These are phyloP conservation scores for Drosophila pseudotakahashii DNA, from an alignment of 2,888 invertebrate genomes.

Conservation along the genomic window DNA sequence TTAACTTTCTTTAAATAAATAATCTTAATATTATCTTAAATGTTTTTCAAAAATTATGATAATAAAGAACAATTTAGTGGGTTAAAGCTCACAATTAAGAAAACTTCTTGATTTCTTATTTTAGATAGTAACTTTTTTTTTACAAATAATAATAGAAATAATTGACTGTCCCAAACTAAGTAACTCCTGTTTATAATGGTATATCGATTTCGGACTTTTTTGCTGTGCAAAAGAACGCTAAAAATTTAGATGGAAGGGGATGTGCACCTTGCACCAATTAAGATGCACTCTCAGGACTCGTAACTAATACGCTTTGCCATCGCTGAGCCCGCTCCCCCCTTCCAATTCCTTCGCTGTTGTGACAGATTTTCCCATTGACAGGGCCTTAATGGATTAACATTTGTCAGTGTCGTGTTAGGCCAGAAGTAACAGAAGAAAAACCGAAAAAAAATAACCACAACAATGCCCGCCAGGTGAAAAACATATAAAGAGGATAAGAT, in stretches of 20 bases:
- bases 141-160: no score
- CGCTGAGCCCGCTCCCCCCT: background rate
- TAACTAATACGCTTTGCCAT: slow-evolving; percentile 23
- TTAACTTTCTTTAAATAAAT: no score
- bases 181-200: no score
- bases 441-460: slow-evolving; percentile 20
- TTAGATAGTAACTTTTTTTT: no score
- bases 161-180: no score
- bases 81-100: no score
- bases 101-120: no score
- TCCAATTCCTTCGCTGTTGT: slow-evolving; percentile 53
- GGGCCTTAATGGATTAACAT: slow-evolving; percentile 83
- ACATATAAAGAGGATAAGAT: background rate
- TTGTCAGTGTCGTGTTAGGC: slow-evolving; percentile 82
- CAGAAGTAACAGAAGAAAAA: slow-evolving; percentile 4
- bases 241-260: background rate
- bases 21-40: no score
- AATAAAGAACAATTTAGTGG: no score
- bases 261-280: slow-evolving; percentile 69
- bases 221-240: background rate
- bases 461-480: slow-evolving; percentile 60
- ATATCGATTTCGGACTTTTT: background rate
- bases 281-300: slow-evolving; percentile 43
- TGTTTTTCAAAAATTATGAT: no score
- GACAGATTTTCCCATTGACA: slow-evolving; percentile 83